Percentiles rank a stretch among this genome's conserved stretches.
Evolutionary conservation across 2,888 invertebrate genomes (phyloP).

Genomic region (Dryocosmus kuriphilus): DNA sequence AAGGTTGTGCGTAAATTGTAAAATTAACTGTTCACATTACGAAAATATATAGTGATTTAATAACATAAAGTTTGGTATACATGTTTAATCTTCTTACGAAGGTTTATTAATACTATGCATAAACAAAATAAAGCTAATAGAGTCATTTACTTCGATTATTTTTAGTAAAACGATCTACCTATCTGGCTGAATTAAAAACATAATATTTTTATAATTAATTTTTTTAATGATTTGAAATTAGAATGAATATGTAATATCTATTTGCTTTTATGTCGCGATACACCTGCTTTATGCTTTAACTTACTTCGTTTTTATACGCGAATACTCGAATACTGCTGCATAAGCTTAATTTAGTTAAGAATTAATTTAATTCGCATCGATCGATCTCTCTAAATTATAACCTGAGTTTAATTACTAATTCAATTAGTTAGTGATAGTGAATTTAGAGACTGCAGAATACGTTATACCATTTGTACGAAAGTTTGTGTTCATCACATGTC

Average conservation of each 20-base stretch:
- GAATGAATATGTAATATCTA: constrained; percentile 48
- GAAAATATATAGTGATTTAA: no score
- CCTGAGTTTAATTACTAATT: background rate
- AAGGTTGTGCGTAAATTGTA: no score
- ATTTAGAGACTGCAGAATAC: background rate
- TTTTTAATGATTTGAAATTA: constrained; percentile 70
- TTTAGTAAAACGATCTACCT: no score
- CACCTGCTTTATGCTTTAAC: background rate
- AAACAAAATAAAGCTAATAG: no score
- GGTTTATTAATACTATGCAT: no score
- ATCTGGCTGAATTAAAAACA: no score
- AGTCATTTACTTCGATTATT: no score
- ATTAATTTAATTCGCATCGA: background rate
- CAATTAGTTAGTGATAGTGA: background rate
- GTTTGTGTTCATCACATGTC: background rate
- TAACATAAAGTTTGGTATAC: no score
- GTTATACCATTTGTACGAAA: background rate
- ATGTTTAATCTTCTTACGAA: no score
- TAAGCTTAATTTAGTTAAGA: background rate
- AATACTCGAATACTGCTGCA: background rate
- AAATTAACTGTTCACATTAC: no score
- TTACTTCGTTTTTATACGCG: background rate
- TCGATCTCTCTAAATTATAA: background rate
- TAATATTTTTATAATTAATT: background rate
- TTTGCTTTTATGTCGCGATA: background rate